Evolutionary conservation across 2,888 invertebrate species (phyloP).

Genomic region (Podabrus alpinus): DNA sequence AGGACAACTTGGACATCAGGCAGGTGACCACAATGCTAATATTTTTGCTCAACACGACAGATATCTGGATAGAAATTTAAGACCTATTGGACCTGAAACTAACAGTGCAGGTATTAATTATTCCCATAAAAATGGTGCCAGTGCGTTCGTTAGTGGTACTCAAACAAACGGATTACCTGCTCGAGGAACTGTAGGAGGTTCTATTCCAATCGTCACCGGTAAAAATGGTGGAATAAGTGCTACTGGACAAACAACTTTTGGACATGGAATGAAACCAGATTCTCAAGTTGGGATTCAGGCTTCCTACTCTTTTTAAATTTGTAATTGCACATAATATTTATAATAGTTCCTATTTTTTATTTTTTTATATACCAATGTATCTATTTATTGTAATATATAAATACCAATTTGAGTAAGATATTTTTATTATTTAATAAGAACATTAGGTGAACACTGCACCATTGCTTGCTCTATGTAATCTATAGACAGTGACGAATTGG

Average conservation of each 20-base stretch:
- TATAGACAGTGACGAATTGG: too few relatives aligned
- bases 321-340: not conserved
- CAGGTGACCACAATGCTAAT: constrained; percentile 1
- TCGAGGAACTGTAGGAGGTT: constrained; percentile 15
- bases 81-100: constrained; percentile 11
- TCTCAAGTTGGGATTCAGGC: constrained; percentile 9
- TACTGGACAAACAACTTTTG: constrained; percentile 5
- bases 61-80: constrained; percentile 7
- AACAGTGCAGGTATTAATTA: constrained; percentile 10
- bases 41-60: constrained; percentile 12
- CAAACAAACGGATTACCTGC: constrained; percentile 13
- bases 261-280: not conserved
- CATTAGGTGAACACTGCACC: too few relatives aligned
- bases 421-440: too few relatives aligned
- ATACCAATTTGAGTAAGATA: not conserved
- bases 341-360: not conserved
- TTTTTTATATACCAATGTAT: not conserved
- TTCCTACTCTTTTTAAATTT: not conserved
- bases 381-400: not conserved
- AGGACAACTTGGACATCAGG: constrained; percentile 4
- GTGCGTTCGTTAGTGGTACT: constrained; percentile 7
- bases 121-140: constrained; percentile 10
- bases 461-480: too few relatives aligned
- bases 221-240: not conserved
- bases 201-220: constrained; percentile 8